Conservation (phyloP, 2,888 invertebrate genomes). For the Machimus rusticus region DNA sequence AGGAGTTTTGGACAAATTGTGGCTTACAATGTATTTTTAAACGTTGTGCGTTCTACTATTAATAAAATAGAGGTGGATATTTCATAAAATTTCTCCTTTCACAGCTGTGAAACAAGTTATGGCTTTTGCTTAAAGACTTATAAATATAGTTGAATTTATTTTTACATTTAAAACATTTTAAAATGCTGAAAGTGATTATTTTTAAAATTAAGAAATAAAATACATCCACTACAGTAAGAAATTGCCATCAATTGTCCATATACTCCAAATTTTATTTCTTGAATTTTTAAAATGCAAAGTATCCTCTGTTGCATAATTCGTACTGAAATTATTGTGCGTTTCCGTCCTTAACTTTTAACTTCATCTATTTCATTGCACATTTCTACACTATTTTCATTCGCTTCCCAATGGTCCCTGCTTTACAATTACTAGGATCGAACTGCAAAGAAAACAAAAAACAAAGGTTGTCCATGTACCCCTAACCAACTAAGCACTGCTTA, state of each 20-base stretch:
- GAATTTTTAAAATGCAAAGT: not conserved
- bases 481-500: not conserved
- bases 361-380: not conserved
- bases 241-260: not conserved
- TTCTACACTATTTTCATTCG: not conserved
- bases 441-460: not conserved
- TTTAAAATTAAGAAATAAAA: not conserved
- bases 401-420: not conserved
- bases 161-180: not conserved
- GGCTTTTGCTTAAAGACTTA: not conserved
- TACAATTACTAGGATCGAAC: not conserved
- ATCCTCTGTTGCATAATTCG: not conserved
- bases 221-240: not conserved
- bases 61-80: not conserved
- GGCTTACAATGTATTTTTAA: not conserved
- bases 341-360: not conserved
- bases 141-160: not conserved
- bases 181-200: not conserved
- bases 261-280: not conserved
- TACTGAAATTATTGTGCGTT: not conserved
- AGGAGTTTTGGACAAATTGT: not conserved
- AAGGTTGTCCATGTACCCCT: not conserved
- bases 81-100: not conserved
- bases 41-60: not conserved
- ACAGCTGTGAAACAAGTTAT: not conserved